Evolutionary conservation across 2,797 vertebrate genomes (phyloP).

Genomic region (Xenopus petersii): DNA sequence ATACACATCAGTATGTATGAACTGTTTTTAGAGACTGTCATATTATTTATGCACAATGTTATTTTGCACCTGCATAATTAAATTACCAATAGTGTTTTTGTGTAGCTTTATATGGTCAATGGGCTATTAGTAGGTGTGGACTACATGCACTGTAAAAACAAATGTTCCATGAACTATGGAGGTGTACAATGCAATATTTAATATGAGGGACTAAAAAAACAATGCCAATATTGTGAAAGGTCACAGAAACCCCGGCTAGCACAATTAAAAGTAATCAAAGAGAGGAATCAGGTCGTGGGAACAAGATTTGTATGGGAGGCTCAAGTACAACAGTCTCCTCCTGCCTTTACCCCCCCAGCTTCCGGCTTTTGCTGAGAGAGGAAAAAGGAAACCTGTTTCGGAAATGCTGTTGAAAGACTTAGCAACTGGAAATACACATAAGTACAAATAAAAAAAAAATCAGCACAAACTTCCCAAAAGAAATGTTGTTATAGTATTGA

Average conservation of each 20-base stretch:
- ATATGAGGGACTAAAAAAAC: too few relatives aligned
- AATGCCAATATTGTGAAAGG: too few relatives aligned
- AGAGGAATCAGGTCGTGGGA: constrained; percentile 32
- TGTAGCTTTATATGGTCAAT: too few relatives aligned
- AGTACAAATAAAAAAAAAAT: constrained; percentile 1
- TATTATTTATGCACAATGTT: too few relatives aligned
- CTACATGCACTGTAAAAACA: too few relatives aligned
- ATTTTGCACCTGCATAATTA: too few relatives aligned
- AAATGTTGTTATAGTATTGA: not conserved
- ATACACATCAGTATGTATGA: too few relatives aligned
- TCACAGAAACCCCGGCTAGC: not conserved
- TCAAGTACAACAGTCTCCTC: constrained; percentile 16
- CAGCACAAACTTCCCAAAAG: constrained; percentile 14
- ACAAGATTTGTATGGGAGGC: constrained; percentile 17
- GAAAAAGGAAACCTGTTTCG: constrained; percentile 44
- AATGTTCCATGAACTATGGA: too few relatives aligned
- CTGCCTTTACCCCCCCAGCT: constrained; percentile 13
- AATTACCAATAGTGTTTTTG: too few relatives aligned
- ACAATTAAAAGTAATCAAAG: not conserved
- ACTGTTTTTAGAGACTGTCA: too few relatives aligned
- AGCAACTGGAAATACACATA: constrained; percentile 23
- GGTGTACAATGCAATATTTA: too few relatives aligned
- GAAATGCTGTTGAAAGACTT: constrained; percentile 30
- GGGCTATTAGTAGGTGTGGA: too few relatives aligned
- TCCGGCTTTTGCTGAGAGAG: constrained; percentile 32